Conservation (phyloP, 2,888 invertebrate species). For the Gandaritis pyraliata region DNA sequence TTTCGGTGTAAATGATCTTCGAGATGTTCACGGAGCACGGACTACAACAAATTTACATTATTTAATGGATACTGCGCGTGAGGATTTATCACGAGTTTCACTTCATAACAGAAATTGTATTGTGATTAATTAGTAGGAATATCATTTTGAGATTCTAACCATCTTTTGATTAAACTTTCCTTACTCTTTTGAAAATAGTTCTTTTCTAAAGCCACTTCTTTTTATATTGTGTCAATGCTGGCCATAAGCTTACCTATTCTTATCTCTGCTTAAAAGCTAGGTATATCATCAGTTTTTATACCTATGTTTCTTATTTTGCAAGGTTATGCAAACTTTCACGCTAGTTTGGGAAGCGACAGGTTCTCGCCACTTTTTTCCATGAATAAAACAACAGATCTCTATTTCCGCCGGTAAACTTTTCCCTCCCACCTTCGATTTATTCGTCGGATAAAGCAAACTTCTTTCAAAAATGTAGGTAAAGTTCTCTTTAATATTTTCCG, state of each 20-base stretch:
- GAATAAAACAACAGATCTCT: conserved; percentile 84
- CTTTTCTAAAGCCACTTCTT: too few species aligned
- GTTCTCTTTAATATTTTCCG: conserved; percentile 81
- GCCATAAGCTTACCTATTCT: too few species aligned
- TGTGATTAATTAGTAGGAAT: conserved; percentile 58
- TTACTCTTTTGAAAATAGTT: too few species aligned
- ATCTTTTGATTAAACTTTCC: too few species aligned
- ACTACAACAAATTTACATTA: conserved; percentile 84
- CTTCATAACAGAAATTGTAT: conserved; percentile 45
- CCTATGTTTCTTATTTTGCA: neutral
- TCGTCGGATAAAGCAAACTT: conserved; percentile 81
- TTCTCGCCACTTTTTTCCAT: conserved; percentile 70
- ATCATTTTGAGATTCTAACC: conserved; percentile 15
- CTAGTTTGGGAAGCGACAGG: conserved; percentile 23
- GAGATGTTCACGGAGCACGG: conserved; percentile 68
- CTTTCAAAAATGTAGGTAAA: conserved; percentile 81
- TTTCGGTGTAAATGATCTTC: conserved; percentile 25
- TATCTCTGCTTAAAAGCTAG: too few species aligned
- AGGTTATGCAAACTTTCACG: conserved; percentile 6
- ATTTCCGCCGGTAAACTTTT: conserved; percentile 75
- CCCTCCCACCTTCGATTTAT: conserved; percentile 84
- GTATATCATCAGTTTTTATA: too few species aligned
- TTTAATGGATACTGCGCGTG: conserved; percentile 81
- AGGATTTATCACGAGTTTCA: conserved; percentile 76
- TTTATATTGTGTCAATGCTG: too few species aligned